Evolutionary conservation across 2,113 vertebrate genomes (phyloP).

Genomic region (Alethe diademata): DNA sequence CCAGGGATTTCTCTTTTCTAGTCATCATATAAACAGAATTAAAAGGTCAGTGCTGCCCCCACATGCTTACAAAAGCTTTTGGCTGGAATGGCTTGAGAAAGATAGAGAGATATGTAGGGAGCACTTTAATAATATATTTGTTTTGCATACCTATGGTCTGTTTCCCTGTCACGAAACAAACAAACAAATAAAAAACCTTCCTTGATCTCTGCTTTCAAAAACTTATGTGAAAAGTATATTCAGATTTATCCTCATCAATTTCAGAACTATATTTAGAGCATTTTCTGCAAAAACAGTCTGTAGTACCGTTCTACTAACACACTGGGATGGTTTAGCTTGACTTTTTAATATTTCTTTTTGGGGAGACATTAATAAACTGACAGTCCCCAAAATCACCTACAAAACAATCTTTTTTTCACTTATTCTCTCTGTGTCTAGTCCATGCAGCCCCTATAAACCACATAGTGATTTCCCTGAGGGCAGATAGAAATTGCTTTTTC

Average conservation of each 20-base stretch:
- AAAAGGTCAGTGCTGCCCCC: conserved; percentile 59
- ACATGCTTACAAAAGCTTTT: conserved; percentile 39
- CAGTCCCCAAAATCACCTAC: neutral
- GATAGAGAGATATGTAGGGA: neutral
- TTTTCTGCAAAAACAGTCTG: neutral
- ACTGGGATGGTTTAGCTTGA: neutral
- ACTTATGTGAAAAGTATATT: neutral
- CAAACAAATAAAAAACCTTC: neutral
- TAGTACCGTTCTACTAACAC: neutral
- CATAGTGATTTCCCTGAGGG: neutral
- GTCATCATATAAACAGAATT: conserved; percentile 22
- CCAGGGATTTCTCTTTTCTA: neutral
- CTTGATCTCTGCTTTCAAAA: neutral
- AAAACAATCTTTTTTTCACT: neutral
- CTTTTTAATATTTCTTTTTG: neutral
- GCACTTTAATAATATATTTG: neutral
- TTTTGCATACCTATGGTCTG: neutral
- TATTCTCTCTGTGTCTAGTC: neutral
- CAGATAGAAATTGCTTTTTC: neutral
- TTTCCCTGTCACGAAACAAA: neutral
- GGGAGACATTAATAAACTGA: neutral
- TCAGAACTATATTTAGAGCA: neutral
- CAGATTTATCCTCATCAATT: neutral
- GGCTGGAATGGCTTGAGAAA: neutral
- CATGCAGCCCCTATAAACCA: neutral